phyloP scores from a whole-genome alignment of 1,140 invertebrate species.

The Camponotus floridanus region DNA sequence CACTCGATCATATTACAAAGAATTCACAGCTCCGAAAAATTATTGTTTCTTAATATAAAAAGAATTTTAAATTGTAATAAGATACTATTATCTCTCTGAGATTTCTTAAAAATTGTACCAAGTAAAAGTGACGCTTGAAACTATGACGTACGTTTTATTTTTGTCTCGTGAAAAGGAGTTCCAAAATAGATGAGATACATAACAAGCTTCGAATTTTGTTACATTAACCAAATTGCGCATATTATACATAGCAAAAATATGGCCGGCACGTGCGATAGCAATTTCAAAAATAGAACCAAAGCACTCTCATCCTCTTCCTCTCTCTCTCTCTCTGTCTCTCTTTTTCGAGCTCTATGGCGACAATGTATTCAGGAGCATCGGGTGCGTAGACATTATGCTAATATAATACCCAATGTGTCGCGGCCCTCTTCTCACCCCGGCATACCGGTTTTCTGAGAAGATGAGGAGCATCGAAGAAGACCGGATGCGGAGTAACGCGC shows the following conservation, averaged over 20 bases:
- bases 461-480: background rate
- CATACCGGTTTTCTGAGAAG: slow-evolving; percentile 39
- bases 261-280: background rate
- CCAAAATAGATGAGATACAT: background rate
- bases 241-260: slow-evolving; percentile 45
- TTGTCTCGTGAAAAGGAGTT: background rate
- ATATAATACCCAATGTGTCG: slow-evolving; percentile 59
- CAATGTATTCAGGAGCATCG: slow-evolving; percentile 72
- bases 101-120: background rate
- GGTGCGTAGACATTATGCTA: slow-evolving; percentile 71
- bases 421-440: slow-evolving; percentile 52
- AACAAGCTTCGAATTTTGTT: background rate
- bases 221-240: background rate
- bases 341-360: slow-evolving; percentile 20
- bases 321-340: background rate
- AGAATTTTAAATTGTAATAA: background rate
- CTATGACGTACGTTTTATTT: too few relatives aligned
- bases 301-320: slow-evolving; percentile 34
- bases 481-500: background rate
- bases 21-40: background rate
- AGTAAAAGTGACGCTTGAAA: too few relatives aligned
- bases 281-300: slow-evolving; percentile 41
- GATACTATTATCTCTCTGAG: background rate
- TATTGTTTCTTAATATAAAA: slow-evolving; percentile 6
- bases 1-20: background rate